phyloP scores from a whole-genome alignment of 2,888 invertebrate genomes.

The Octonoba sinensis region DNA sequence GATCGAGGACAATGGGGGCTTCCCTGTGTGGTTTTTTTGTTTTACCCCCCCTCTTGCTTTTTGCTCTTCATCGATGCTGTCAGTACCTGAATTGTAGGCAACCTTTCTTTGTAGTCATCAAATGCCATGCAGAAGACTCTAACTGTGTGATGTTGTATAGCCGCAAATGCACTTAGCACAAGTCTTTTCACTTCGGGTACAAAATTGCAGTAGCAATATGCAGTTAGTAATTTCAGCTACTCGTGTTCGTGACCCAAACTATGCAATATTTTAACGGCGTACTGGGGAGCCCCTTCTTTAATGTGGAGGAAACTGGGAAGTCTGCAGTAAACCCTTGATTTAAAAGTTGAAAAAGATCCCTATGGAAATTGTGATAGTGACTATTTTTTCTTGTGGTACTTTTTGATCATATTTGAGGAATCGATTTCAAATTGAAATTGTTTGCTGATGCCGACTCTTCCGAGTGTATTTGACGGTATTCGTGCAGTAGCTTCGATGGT shows the following conservation, averaged over 20 bases:
- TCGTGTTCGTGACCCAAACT: slow-evolving; percentile 12
- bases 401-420: no score
- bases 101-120: slow-evolving; percentile 12
- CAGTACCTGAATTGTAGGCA: slow-evolving; percentile 38
- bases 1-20: slow-evolving; percentile 25
- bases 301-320: not conserved
- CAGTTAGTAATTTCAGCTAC: slow-evolving; percentile 10
- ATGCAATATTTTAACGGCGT: not conserved
- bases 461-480: slow-evolving; percentile 8
- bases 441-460: not conserved
- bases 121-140: not conserved
- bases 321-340: no score
- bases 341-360: no score
- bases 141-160: slow-evolving; percentile 53
- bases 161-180: slow-evolving; percentile 63
- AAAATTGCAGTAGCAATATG: slow-evolving; percentile 34
- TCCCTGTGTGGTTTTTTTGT: slow-evolving; percentile 35
- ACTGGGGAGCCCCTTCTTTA: slow-evolving; percentile 43
- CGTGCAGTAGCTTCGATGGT: not conserved
- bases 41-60: slow-evolving; percentile 10
- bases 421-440: no score
- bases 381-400: no score
- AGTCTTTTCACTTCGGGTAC: slow-evolving; percentile 27
- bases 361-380: no score
- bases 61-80: slow-evolving; percentile 15